Base-by-base conservation (phyloP, 2,888 invertebrate species). In the Oscheius sp. region DNA sequence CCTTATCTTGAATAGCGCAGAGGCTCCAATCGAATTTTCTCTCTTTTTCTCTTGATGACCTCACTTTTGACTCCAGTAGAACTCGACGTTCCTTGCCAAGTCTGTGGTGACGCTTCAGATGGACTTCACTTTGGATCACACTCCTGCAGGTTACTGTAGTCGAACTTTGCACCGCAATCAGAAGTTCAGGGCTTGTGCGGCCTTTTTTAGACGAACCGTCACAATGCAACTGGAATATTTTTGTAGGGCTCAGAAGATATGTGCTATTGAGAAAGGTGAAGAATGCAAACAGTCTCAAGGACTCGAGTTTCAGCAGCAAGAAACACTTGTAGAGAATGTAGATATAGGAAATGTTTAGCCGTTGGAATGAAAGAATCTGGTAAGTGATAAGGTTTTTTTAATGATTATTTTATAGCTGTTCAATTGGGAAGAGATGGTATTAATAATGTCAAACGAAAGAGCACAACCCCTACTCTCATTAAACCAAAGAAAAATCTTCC, bases 241-340 rank as follows among this genome's bases (percentile, higher is more conserved):
- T 15, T 84, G 84, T 69, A 73, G 80, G 31, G 74, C 73, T 20
- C 71, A 71, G 17, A 75, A 73, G 42, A 55, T 69, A 20, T 84
- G 84, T 46, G 68, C 68, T 15, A 80, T 84, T n/a, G 80, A 81
- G 25, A 84, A 81, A 71, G 71, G 83, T 83, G 57, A n/a, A 48
- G 48, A 53, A 17, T 53, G 31, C 6, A 23, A 53, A 31, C 53
- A 53, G 12, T 48, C 48, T 48, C 48, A 48, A 48, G 48, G 48
- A 17, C n/a, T 42, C 17, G 42, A 42, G 39, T 69, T 83, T 73
- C 63, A 83, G 83, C 75, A 29, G 79, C 79, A 10, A 72, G 84
- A 27, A 84, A 84, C 65, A 82, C 83, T 80, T 84, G 84, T 64
- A 69, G 84, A 39, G 72, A 81, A 37, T 84, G 84, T 65, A 72